A percentile compares a stretch with the other conserved stretches of the same genome.
Conservation (phyloP, 2,113 vertebrate species). For the Corvus hawaiiensis region DNA sequence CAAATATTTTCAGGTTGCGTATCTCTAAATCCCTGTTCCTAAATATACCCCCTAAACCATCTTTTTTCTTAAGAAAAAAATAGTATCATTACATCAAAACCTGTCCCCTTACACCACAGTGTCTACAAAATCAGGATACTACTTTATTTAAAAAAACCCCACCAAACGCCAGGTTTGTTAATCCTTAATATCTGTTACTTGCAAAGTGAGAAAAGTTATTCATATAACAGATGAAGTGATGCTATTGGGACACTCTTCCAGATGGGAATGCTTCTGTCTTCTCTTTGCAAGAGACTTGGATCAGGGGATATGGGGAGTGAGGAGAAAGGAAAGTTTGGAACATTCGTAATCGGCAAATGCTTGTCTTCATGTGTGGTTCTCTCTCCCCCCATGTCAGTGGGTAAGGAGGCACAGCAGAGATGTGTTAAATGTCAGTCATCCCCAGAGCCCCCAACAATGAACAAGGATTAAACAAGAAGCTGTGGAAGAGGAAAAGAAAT, state of each 20-base stretch:
- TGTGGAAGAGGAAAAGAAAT: slow-evolving; percentile 44
- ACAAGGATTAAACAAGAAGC: slow-evolving; percentile 43
- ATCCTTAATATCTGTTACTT: slow-evolving; percentile 23
- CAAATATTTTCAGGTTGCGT: not conserved
- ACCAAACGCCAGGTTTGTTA: not conserved
- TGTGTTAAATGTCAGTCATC: slow-evolving; percentile 66
- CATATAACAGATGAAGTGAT: slow-evolving; percentile 73
- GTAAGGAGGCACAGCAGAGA: slow-evolving; percentile 36
- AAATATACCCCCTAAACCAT: not conserved
- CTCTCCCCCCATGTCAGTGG: not conserved
- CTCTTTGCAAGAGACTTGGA: slow-evolving; percentile 36
- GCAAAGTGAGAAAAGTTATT: slow-evolving; percentile 68
- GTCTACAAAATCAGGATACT: slow-evolving; percentile 64
- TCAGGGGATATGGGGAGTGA: slow-evolving; percentile 27
- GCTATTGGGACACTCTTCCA: slow-evolving; percentile 71
- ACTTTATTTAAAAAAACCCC: not conserved
- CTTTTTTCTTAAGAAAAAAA: not conserved
- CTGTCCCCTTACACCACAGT: not conserved
- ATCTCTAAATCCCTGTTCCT: not conserved
- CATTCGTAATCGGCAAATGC: slow-evolving; percentile 24
- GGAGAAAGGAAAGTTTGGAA: slow-evolving; percentile 56
- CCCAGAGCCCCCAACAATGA: slow-evolving; percentile 41
- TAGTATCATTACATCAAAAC: slow-evolving; percentile 67
- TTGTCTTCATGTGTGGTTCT: not conserved
- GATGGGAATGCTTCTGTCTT: slow-evolving; percentile 67